Conservation (phyloP, 1,140 invertebrate genomes). For the Aethina tumida region DNA sequence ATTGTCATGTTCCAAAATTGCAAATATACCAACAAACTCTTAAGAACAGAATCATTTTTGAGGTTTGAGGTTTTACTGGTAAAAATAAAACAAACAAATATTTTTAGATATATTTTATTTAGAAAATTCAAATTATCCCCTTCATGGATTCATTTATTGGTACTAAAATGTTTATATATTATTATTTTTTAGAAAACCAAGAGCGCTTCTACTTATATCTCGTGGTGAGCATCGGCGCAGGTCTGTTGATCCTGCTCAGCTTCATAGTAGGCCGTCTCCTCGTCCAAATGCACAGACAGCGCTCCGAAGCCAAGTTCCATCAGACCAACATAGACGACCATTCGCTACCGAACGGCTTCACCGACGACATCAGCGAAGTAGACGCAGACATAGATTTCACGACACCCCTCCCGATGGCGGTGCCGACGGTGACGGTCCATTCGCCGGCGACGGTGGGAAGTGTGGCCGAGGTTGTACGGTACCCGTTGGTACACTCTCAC, state of each 20-base stretch:
- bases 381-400: constrained; percentile 61
- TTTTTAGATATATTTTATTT: no score
- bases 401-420: constrained; percentile 40
- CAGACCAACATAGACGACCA: constrained; percentile 44
- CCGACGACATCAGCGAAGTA: constrained; percentile 60
- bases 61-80: no score
- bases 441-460: constrained; percentile 25
- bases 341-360: constrained; percentile 57
- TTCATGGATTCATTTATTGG: no score
- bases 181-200: constrained; percentile 57
- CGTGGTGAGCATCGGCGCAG: constrained; percentile 56
- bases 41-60: no score
- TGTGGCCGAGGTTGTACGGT: constrained; percentile 28
- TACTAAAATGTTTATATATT: no score
- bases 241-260: constrained; percentile 55
- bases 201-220: constrained; percentile 71
- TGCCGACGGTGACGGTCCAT: constrained; percentile 29
- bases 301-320: constrained; percentile 44
- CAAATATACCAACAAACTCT: no score
- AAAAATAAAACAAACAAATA: no score
- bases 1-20: no score
- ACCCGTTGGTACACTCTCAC: constrained; percentile 27
- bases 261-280: constrained; percentile 56
- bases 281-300: constrained; percentile 47
- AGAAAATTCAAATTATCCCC: no score